Conservation (phyloP, 2,888 invertebrate species). For the Formica aserva region DNA sequence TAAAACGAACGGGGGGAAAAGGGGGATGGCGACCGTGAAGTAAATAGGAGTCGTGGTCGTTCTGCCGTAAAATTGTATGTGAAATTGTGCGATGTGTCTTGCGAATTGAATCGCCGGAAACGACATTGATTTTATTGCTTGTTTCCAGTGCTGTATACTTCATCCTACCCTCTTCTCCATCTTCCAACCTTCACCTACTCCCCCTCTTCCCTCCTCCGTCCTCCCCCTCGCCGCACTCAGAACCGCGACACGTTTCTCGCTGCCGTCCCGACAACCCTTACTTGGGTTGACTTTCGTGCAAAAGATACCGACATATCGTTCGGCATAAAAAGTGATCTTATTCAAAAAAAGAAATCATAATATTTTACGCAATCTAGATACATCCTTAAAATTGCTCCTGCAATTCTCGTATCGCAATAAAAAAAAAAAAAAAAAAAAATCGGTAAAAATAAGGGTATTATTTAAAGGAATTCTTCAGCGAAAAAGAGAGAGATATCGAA, state of each 20-base stretch:
- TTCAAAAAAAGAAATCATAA: neutral
- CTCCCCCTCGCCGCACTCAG: conserved; percentile 35
- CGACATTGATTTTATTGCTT: conserved; percentile 86
- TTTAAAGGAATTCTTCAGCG: neutral
- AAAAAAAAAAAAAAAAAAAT: neutral
- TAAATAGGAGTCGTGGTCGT: conserved; percentile 85
- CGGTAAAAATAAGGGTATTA: neutral
- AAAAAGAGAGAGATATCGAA: neutral
- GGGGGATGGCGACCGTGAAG: conserved; percentile 81
- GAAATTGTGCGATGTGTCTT: conserved; percentile 86
- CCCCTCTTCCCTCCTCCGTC: neutral
- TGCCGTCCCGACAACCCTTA: conserved; percentile 38
- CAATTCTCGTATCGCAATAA: neutral
- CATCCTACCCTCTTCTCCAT: conserved; percentile 59
- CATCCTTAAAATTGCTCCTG: neutral
- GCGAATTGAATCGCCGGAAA: conserved; percentile 86
- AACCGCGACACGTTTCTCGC: conserved; percentile 47
- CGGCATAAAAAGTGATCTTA: conserved; percentile 17
- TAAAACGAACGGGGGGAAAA: conserved; percentile 59
- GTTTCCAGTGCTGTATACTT: conserved; percentile 79
- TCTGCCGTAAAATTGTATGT: conserved; percentile 86
- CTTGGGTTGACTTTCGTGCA: conserved; percentile 21
- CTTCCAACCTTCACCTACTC: conserved; percentile 37
- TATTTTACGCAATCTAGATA: neutral
- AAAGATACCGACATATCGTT: conserved; percentile 27